These are phyloP conservation scores for Dysidea cf. avara DNA, from an alignment of 37 sponge, comb jelly and placozoan genomes.

Conservation along the genomic window DNA sequence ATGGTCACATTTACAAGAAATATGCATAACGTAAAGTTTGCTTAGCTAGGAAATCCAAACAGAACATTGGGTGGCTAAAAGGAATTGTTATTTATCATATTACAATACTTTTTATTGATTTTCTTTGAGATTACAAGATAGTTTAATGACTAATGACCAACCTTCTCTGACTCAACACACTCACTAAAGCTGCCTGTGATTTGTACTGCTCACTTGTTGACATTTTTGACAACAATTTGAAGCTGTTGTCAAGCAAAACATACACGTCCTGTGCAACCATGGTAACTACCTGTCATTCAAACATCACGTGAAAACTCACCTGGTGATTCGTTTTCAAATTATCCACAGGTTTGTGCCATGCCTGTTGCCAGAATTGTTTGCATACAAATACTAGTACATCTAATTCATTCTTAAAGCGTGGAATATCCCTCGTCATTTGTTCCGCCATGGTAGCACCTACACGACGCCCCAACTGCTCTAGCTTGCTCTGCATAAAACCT, in stretches of 20 bases:
- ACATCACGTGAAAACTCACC: slow-evolving; percentile 39
- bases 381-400: slow-evolving; percentile 84
- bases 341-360: slow-evolving; percentile 84
- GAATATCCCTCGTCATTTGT: slow-evolving; percentile 50
- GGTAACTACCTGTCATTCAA: slow-evolving; percentile 2
- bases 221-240: slow-evolving; percentile 55
- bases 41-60: too few species aligned
- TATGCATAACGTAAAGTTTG: too few species aligned
- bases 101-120: too few species aligned
- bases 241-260: slow-evolving; percentile 79
- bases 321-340: slow-evolving; percentile 87
- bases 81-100: too few species aligned
- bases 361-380: slow-evolving; percentile 74
- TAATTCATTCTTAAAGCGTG: slow-evolving; percentile 76
- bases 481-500: slow-evolving; percentile 12
- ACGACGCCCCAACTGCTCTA: slow-evolving; percentile 71
- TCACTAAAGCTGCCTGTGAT: slow-evolving; percentile 61
- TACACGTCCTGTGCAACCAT: slow-evolving; percentile 66
- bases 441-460: slow-evolving; percentile 80
- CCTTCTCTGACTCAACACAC: neutral
- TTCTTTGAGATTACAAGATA: too few species aligned
- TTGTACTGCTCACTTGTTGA: slow-evolving; percentile 63
- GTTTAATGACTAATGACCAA: neutral
- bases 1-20: too few species aligned
- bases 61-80: too few species aligned